A percentile compares a stretch with the other conserved stretches of the same genome.
phyloP scores from a whole-genome alignment of 2,113 vertebrate genomes.

The Rhinolophus ferrumequinum region DNA sequence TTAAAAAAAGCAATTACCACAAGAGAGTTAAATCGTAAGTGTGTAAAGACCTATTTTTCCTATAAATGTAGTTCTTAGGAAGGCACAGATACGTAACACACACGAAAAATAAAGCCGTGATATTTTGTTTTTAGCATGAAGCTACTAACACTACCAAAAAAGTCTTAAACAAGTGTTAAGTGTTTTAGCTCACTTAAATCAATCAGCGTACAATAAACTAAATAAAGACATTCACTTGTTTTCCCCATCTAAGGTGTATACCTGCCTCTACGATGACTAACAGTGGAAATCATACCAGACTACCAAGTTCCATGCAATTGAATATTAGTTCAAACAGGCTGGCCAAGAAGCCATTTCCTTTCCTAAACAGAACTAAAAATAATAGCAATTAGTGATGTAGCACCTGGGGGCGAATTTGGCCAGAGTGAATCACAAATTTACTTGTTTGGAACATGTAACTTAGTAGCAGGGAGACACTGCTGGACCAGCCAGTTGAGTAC shows the following conservation, averaged over 20 bases:
- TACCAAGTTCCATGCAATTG: rapidly evolving
- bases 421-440: background rate
- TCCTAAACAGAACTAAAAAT: background rate
- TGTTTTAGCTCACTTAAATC: background rate
- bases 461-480: background rate
- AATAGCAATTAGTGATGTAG: rapidly evolving
- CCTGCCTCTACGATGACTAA: background rate
- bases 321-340: rapidly evolving
- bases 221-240: background rate
- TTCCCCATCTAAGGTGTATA: background rate
- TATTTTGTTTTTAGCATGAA: background rate
- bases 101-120: background rate
- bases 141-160: background rate
- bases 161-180: background rate
- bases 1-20: background rate
- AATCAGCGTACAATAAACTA: too few species aligned
- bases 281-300: rapidly evolving
- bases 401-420: background rate
- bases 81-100: background rate
- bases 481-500: background rate
- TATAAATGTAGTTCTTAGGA: background rate
- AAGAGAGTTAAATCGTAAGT: background rate
- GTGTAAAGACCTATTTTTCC: background rate
- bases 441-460: background rate
- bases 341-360: background rate